phyloP scores from a whole-genome alignment of 2,113 vertebrate genomes.

The cat (Felis catus) region F.catus_Fca126_mat1.0 CM031425.1:56264501-56265000 shows the following conservation, averaged over 20 bases:
- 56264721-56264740: background rate
- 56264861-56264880: background rate
- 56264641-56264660: background rate
- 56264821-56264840: background rate
- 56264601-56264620: background rate
- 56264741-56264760: background rate
- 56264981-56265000: background rate
- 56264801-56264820: background rate
- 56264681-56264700: background rate
- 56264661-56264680: background rate
- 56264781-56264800: background rate
- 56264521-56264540: background rate
- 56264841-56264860: background rate
- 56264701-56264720: background rate
- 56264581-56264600: background rate
- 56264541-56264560: background rate
- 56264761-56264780: background rate
- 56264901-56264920: background rate
- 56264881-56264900: background rate
- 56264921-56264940: background rate
- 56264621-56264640: background rate
- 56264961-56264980: background rate
- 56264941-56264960: background rate
- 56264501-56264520: background rate
- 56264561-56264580: background rate